A percentile compares a stretch with the other conserved stretches of the same genome.
phyloP scores from a whole-genome alignment of 92 coral and sea anemone genomes.

The Heteractis magnifica region DNA sequence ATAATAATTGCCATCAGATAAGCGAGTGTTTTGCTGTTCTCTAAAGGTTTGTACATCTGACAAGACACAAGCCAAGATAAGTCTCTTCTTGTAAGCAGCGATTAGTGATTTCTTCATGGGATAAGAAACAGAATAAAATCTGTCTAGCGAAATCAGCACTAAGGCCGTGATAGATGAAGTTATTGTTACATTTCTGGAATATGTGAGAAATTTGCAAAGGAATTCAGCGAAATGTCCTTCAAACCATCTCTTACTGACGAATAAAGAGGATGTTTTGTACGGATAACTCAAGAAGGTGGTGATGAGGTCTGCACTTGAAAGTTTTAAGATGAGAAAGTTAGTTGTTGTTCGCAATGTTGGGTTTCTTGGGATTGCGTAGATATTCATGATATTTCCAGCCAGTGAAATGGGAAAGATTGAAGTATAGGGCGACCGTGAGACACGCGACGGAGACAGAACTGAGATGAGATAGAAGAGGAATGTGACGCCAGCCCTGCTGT shows the following conservation, averaged over 20 bases:
- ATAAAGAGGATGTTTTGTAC: background rate
- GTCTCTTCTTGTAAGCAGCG: background rate
- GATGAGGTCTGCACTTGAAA: background rate
- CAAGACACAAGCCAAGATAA: background rate
- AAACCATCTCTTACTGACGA: constrained; percentile 15
- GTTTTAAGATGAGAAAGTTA: constrained; percentile 4
- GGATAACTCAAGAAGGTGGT: constrained; percentile 7
- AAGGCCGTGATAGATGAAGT: background rate
- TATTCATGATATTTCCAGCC: background rate
- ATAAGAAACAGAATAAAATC: background rate
- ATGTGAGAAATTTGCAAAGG: background rate
- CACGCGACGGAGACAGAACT: background rate
- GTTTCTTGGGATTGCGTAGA: background rate
- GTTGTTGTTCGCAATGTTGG: constrained; percentile 2
- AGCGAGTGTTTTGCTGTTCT: background rate
- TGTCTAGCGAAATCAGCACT: background rate
- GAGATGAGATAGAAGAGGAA: constrained; percentile 2
- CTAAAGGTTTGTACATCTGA: background rate
- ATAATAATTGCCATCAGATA: background rate
- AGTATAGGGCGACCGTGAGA: background rate
- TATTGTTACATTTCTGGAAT: background rate
- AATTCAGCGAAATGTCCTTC: background rate
- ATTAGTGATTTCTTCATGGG: constrained; percentile 1
- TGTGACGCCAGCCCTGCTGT: background rate
- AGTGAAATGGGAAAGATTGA: background rate